These are phyloP conservation scores for Drosophila limbata DNA, from an alignment of 2,888 invertebrate genomes.

Conservation along the genomic window DNA sequence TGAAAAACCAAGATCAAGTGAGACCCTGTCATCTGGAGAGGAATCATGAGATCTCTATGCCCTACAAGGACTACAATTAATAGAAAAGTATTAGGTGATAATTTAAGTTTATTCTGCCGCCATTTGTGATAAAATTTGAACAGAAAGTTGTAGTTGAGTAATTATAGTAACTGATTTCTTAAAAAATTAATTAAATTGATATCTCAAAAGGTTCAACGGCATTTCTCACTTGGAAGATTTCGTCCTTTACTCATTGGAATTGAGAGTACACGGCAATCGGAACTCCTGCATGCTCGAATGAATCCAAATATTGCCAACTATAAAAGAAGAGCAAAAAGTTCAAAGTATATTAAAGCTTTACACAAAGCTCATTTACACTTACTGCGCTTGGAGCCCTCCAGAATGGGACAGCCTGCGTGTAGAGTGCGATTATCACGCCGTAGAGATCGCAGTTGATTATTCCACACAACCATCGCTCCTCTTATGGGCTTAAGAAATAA, in stretches of 20 bases:
- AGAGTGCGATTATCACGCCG: constrained; percentile 94
- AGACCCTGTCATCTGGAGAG: constrained; percentile 86
- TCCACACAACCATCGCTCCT: constrained; percentile 97
- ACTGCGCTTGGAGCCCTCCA: constrained; percentile 98
- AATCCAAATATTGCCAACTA: constrained; percentile 95
- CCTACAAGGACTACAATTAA: constrained; percentile 62
- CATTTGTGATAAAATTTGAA: constrained; percentile 43
- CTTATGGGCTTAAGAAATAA: constrained; percentile 94
- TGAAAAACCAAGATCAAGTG: constrained; percentile 91
- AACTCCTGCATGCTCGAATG: constrained; percentile 94
- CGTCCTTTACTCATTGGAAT: constrained; percentile 20
- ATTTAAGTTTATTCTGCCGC: constrained; percentile 19
- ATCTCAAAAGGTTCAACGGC: background rate
- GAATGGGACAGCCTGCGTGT: constrained; percentile 98
- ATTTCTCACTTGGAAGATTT: background rate
- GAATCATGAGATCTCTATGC: constrained; percentile 73
- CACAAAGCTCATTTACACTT: constrained; percentile 65
- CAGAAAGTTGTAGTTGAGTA: background rate
- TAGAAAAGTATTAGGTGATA: constrained; percentile 11
- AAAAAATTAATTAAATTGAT: constrained; percentile 7
- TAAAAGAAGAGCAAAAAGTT: background rate
- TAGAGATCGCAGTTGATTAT: constrained; percentile 94
- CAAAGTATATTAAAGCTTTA: background rate
- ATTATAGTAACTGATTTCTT: background rate
- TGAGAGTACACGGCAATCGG: constrained; percentile 86